Percentiles rank a stretch among this genome's conserved stretches.
phyloP scores from a whole-genome alignment of 2,888 invertebrate species.

The Xylophagus ater region DNA sequence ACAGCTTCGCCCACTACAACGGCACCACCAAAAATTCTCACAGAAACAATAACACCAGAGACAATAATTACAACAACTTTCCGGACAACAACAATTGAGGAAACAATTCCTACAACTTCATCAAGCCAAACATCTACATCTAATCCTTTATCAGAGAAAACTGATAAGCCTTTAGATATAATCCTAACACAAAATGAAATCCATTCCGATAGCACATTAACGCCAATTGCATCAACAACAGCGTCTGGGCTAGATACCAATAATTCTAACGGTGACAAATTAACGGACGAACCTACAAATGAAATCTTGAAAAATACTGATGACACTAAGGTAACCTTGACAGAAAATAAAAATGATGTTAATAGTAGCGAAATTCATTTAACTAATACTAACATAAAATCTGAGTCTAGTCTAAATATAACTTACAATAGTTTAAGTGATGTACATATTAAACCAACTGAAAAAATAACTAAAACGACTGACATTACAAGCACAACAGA shows the following conservation, averaged over 20 bases:
- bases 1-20: conserved; percentile 24
- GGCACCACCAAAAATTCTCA: conserved; percentile 30
- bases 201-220: conserved; percentile 14
- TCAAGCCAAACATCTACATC: neutral
- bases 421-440: conserved; percentile 14
- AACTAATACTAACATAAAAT: conserved; percentile 19
- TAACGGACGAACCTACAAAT: conserved; percentile 4
- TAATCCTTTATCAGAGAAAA: neutral
- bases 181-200: conserved; percentile 1
- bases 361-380: conserved; percentile 6
- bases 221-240: conserved; percentile 22
- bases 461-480: conserved; percentile 9
- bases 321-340: conserved; percentile 11
- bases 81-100: neutral
- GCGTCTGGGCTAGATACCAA: conserved; percentile 23
- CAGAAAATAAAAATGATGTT: conserved; percentile 9
- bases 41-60: conserved; percentile 19
- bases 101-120: neutral
- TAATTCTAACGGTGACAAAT: neutral
- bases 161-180: neutral
- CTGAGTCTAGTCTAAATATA: conserved; percentile 25
- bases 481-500: conserved; percentile 17
- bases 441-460: conserved; percentile 16
- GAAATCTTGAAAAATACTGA: conserved; percentile 1
- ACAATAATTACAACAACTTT: conserved; percentile 21